Evolutionary conservation across 2,888 invertebrate genomes (phyloP).

Genomic region (Nemotelus nigrinus): DNA sequence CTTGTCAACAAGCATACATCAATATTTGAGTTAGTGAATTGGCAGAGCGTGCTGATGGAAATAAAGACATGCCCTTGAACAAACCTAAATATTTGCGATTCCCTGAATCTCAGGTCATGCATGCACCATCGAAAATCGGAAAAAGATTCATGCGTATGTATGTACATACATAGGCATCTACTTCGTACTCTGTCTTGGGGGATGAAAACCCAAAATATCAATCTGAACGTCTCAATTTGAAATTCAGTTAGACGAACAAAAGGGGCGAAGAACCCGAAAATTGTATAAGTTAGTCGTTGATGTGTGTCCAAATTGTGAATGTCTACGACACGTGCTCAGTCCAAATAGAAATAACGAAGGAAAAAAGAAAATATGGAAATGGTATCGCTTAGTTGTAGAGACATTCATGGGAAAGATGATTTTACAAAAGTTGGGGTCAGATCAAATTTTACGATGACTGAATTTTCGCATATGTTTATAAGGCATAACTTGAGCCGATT

Average conservation of each 20-base stretch:
- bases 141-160: too few species aligned
- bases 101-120: neutral
- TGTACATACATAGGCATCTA: too few species aligned
- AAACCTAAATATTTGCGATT: slow-evolving; percentile 1
- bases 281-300: neutral
- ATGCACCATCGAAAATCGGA: neutral
- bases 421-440: neutral
- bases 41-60: neutral
- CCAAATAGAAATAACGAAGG: neutral
- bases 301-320: neutral
- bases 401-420: neutral
- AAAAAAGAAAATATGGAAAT: slow-evolving; percentile 8
- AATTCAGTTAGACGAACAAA: neutral
- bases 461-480: too few species aligned
- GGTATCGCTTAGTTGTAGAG: neutral
- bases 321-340: neutral
- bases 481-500: too few species aligned
- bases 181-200: neutral
- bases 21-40: neutral
- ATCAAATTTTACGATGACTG: too few species aligned
- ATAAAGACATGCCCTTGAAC: neutral
- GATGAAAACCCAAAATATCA: neutral
- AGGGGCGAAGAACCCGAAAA: slow-evolving; percentile 4
- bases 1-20: neutral
- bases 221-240: slow-evolving; percentile 7